phyloP scores from a whole-genome alignment of 2,888 invertebrate species.

The Spicauda simplicius region DNA sequence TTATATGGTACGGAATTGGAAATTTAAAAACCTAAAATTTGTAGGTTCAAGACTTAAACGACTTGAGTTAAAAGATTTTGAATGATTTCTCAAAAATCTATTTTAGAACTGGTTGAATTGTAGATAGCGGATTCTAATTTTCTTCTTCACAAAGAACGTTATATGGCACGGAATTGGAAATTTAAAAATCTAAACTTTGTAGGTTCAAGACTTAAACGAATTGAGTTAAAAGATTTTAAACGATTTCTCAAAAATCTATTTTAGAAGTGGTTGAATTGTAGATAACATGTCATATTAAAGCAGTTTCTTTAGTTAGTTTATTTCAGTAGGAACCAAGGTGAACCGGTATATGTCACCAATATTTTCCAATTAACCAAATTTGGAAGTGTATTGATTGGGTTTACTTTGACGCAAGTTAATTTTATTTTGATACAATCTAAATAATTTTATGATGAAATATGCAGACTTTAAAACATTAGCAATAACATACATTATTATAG shows the following conservation, averaged over 20 bases:
- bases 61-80: too few relatives aligned
- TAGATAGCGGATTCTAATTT: not conserved
- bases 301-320: not conserved
- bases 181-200: not conserved
- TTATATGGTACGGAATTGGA: not conserved
- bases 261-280: constrained; percentile 1
- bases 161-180: not conserved
- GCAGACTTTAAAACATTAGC: not conserved
- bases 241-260: not conserved
- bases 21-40: not conserved
- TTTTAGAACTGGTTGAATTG: not conserved
- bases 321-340: constrained; percentile 3
- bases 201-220: not conserved
- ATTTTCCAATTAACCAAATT: constrained; percentile 5
- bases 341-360: constrained; percentile 2
- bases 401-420: not conserved
- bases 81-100: too few relatives aligned
- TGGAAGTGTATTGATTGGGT: not conserved
- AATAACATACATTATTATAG: too few relatives aligned
- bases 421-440: not conserved
- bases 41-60: not conserved
- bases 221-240: too few relatives aligned
- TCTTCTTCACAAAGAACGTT: not conserved
- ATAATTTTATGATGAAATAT: not conserved
- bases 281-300: not conserved